phyloP scores from a whole-genome alignment of 2,113 vertebrate genomes.

The Eptatretus burgeri region DNA sequence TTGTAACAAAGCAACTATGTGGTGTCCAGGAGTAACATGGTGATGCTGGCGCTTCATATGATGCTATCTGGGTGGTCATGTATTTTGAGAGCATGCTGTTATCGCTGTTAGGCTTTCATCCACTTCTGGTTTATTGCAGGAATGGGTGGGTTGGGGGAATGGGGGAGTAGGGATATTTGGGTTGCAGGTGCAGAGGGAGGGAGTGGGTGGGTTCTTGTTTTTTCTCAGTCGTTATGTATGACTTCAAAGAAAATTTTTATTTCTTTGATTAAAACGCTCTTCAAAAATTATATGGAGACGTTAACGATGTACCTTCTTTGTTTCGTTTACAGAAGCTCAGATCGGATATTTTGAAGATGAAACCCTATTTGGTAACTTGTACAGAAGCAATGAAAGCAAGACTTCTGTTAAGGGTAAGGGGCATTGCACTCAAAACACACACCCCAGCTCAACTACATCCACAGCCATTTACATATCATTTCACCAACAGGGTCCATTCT shows the following conservation, averaged over 20 bases:
- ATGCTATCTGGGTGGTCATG: too few species aligned
- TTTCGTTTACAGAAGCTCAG: constrained; percentile 44
- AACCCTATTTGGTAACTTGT: constrained; percentile 89
- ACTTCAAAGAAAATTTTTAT: background rate
- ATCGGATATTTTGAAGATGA: constrained; percentile 89
- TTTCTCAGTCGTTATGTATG: background rate
- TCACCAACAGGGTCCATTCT: too few species aligned
- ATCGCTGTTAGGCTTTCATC: too few species aligned
- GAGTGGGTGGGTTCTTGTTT: constrained; percentile 1
- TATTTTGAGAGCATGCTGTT: too few species aligned
- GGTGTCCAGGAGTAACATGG: too few species aligned
- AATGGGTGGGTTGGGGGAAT: background rate
- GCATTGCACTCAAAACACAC: too few species aligned
- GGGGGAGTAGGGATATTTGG: background rate
- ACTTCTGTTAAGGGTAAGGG: constrained; percentile 50
- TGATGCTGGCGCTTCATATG: too few species aligned
- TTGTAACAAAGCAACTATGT: too few species aligned
- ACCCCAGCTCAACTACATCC: too few species aligned
- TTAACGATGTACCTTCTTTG: background rate
- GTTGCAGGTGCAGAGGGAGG: background rate
- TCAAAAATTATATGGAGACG: background rate
- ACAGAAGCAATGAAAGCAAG: constrained; percentile 84
- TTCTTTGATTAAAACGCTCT: background rate
- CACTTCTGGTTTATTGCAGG: background rate
- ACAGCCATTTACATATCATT: too few species aligned